Evolutionary conservation across 2,113 vertebrate species (phyloP), one percentile per base, ranked within the genome.

Genomic region (Aldabrachelys gigantea): DNA sequence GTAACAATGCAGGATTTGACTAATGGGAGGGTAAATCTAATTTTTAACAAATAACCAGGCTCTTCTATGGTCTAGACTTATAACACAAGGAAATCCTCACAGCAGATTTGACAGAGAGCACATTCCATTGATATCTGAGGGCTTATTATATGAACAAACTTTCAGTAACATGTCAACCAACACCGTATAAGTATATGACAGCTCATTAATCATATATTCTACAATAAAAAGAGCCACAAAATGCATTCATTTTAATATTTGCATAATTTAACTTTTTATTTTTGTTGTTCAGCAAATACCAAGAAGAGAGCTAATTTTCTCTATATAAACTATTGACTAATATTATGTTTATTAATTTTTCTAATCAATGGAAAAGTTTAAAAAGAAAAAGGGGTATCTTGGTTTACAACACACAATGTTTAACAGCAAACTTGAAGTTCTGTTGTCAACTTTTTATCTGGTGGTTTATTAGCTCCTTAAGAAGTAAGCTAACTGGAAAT

Each of bases 101-200:
- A 92, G 69, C 85, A 87, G 92, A 82, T 95, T 84, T 95, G 85
- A n/a, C 92, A 96, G 92, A 79, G 89, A 84, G 90, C 84, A 38
- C 65, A 81, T 89, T 96, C 96, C 94, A 85, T 95, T 94, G 89
- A 88, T 95, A 81, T 96, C 93, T 94, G 85, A 82, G 84, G 91
- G 85, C 85, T 95, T 92, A 69, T 89, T 95, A 95, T 93, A 79
- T 94, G 89, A 86, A 80, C 59, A 86, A 80, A 38, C 89, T 93
- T 95, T 59, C 35, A 90, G 89, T 89, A 93, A 93, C 78, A 50
- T 84, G 89, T 86, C 93, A 97, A 52, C 65, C 88, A 94, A 76
- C 94, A 89, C 78, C 82, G 81, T 79, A 92, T 89, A 90, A 93
- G 19, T 38, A 19, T 85, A 17, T 59, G 85, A 88, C 84, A 96